Conservation (phyloP, 2,888 invertebrate genomes). For the Caenorhabditis sp. region DNA sequence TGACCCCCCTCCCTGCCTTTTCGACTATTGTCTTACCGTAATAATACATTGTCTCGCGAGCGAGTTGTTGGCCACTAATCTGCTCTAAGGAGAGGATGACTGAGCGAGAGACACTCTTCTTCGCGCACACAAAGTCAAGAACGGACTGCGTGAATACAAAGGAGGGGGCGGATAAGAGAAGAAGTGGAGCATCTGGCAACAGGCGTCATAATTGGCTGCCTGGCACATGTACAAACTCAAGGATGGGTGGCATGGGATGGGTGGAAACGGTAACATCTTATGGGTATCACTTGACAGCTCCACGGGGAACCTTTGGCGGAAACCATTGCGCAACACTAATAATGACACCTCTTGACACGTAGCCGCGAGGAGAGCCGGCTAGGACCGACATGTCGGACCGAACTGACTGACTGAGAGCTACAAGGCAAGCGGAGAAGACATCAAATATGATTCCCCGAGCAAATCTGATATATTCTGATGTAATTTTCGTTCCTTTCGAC, state of each 20-base stretch:
- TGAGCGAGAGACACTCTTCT: conserved; percentile 20
- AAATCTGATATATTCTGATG: conserved; percentile 63
- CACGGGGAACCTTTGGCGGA: conserved; percentile 42
- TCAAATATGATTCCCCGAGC: conserved; percentile 60
- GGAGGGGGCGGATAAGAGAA: conserved; percentile 33
- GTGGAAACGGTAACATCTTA: conserved; percentile 13
- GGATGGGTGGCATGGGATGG: conserved; percentile 1
- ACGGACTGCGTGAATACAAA: conserved; percentile 32
- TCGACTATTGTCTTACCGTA: conserved; percentile 33
- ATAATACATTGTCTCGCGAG: conserved; percentile 37
- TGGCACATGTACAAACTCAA: conserved; percentile 43
- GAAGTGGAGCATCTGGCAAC: conserved; percentile 51
- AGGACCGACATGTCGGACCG: conserved; percentile 3
- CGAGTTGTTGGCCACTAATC: background rate
- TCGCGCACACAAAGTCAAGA: conserved; percentile 58
- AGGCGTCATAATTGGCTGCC: conserved; percentile 53
- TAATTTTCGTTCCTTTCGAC: conserved; percentile 45
- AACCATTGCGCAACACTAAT: conserved; percentile 27
- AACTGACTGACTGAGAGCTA: conserved; percentile 19
- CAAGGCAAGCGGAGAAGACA: conserved; percentile 17
- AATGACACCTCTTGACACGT: conserved; percentile 36
- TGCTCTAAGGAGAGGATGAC: background rate
- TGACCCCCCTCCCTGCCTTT: background rate
- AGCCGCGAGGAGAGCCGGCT: background rate
- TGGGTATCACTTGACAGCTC: too few species aligned